phyloP scores from a whole-genome alignment of 2,797 vertebrate species.

The Enteromius argenteus region DNA sequence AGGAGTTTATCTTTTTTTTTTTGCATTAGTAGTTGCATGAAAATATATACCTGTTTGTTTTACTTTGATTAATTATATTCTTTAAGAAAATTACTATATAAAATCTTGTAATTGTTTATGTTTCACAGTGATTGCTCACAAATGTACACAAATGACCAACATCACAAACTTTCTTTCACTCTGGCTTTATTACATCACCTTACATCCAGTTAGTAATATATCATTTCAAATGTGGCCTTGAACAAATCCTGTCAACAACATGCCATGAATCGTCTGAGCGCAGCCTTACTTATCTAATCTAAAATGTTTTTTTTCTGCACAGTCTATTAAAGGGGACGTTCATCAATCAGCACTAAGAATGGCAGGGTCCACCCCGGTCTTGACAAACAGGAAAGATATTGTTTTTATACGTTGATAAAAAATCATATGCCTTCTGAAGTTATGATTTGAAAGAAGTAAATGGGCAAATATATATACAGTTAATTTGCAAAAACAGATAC shows the following conservation, averaged over 20 bases:
- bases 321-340: not conserved
- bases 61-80: not conserved
- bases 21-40: not conserved
- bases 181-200: not conserved
- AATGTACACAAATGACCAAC: not conserved
- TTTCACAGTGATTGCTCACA: not conserved
- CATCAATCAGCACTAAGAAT: constrained; percentile 36
- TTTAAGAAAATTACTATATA: not conserved
- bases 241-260: constrained; percentile 63
- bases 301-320: constrained; percentile 41
- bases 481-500: no score
- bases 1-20: not conserved
- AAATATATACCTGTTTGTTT: not conserved
- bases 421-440: not conserved
- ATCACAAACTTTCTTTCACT: not conserved
- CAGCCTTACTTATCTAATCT: constrained; percentile 75
- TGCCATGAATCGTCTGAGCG: constrained; percentile 3
- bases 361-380: constrained; percentile 1
- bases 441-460: not conserved
- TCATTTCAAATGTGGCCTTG: constrained; percentile 63
- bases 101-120: not conserved
- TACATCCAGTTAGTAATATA: not conserved
- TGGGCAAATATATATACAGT: not conserved
- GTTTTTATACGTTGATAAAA: constrained; percentile 30
- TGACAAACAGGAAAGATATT: constrained; percentile 36